These are phyloP conservation scores for Sycophaga agraensis DNA, from an alignment of 1,140 invertebrate genomes.

Conservation along the genomic window DNA sequence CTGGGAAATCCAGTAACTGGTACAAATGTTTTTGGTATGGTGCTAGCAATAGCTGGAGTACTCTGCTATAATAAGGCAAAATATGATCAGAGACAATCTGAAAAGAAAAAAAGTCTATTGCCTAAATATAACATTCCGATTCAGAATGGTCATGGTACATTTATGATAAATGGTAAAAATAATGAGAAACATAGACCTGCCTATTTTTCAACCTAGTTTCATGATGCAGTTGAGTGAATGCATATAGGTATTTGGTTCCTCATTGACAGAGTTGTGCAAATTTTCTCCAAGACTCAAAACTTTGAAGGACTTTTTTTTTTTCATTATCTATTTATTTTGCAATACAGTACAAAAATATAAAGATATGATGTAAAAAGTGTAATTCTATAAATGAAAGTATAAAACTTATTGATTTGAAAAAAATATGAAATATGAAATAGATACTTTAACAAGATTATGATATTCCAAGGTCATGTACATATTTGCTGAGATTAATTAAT, in stretches of 20 bases:
- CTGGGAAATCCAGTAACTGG: constrained; percentile 90
- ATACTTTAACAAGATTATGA: too few species aligned
- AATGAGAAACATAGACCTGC: constrained; percentile 37
- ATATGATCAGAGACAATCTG: constrained; percentile 66
- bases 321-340: too few species aligned
- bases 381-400: too few species aligned
- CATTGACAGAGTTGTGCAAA: constrained; percentile 14
- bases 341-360: too few species aligned
- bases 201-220: constrained; percentile 41
- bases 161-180: constrained; percentile 43
- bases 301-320: too few species aligned
- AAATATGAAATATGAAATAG: too few species aligned
- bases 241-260: constrained; percentile 6
- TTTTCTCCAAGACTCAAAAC: constrained; percentile 21
- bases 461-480: constrained; percentile 2
- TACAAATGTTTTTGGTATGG: constrained; percentile 88
- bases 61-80: constrained; percentile 86
- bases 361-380: too few species aligned
- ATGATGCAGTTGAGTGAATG: constrained; percentile 3
- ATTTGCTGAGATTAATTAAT: constrained; percentile 2
- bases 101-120: constrained; percentile 59
- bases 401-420: too few species aligned
- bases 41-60: constrained; percentile 86
- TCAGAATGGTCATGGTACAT: constrained; percentile 41
- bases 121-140: constrained; percentile 53